Evolutionary conservation across 2,113 vertebrate species (phyloP).

Genomic region (Chamaetylas fuelleborni): DNA sequence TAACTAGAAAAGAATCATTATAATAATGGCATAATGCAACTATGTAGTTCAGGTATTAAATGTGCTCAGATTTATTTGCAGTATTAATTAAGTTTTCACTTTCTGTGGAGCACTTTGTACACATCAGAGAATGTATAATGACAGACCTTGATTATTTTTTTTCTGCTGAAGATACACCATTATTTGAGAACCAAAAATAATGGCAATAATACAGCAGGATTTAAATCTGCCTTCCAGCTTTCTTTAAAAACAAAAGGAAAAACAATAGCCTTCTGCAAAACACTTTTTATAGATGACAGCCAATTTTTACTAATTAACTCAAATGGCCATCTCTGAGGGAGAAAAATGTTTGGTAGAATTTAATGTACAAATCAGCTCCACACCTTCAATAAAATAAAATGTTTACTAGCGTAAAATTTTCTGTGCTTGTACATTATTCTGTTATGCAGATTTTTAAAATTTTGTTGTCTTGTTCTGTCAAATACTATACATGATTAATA

Average conservation of each 20-base stretch:
- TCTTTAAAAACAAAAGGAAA: neutral
- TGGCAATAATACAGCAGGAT: neutral
- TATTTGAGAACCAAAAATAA: neutral
- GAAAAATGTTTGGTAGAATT: neutral
- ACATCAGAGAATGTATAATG: neutral
- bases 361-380: neutral
- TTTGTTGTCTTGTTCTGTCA: neutral
- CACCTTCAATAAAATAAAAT: neutral
- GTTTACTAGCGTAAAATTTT: neutral
- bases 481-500: neutral
- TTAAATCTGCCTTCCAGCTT: neutral
- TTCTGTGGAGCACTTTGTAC: neutral
- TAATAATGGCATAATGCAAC: neutral
- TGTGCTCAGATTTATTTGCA: neutral
- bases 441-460: neutral
- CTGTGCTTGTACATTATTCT: neutral
- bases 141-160: neutral
- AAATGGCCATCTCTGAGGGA: neutral
- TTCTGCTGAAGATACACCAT: neutral
- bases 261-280: neutral
- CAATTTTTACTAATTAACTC: neutral
- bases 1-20: neutral
- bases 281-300: neutral
- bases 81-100: conserved; percentile 26
- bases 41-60: neutral